Percentiles rank a stretch among this genome's conserved stretches.
These are phyloP conservation scores for Machaerirhynchus nigripectus DNA, from an alignment of 2,113 vertebrate species.

Conservation along the genomic window DNA sequence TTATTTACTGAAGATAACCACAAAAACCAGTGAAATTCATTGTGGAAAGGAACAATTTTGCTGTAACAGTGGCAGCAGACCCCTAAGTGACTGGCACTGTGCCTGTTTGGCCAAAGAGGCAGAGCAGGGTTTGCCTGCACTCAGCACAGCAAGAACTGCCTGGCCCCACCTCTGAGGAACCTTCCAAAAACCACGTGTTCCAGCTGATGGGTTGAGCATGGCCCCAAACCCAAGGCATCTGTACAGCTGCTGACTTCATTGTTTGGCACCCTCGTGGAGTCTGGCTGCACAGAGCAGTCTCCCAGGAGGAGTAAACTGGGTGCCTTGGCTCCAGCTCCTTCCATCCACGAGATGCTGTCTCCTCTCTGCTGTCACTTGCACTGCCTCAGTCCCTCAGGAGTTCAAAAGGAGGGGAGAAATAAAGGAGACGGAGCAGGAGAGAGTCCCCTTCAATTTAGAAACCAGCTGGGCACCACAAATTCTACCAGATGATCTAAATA, in stretches of 20 bases:
- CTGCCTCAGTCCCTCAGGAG: background rate
- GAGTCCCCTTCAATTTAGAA: background rate
- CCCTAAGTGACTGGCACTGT: background rate
- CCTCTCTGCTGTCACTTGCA: background rate
- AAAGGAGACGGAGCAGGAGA: background rate
- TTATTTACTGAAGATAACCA: background rate
- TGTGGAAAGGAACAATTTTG: background rate
- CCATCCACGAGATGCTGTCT: background rate
- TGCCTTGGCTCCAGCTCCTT: background rate
- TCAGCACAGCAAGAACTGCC: background rate
- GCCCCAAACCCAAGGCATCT: background rate
- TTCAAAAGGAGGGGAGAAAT: background rate
- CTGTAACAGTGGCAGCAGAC: background rate
- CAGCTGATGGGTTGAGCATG: background rate
- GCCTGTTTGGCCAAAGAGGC: background rate
- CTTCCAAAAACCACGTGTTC: background rate
- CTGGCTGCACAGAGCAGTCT: background rate
- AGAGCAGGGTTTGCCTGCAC: background rate
- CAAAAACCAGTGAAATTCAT: background rate
- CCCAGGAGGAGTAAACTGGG: background rate
- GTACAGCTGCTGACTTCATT: background rate
- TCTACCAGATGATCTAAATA: background rate
- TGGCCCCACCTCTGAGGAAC: fast-evolving
- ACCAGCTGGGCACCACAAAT: background rate
- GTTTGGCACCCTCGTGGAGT: background rate